These are phyloP conservation scores for Pegea sp. DNA, from an alignment of 23 tunicate genomes.

Conservation along the genomic window DNA sequence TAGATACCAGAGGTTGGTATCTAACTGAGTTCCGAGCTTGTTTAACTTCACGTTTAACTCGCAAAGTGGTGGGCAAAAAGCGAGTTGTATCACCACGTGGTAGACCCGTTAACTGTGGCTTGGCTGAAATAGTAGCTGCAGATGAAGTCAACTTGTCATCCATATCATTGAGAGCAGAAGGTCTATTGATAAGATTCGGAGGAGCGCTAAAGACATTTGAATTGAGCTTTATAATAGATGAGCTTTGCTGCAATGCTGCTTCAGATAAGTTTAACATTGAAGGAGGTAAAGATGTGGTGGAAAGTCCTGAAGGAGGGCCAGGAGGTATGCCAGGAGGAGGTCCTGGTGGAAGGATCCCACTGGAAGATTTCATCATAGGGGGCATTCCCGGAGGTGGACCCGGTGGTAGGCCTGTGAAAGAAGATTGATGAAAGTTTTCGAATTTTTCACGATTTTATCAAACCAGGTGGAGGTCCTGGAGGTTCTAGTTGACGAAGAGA, in stretches of 20 bases:
- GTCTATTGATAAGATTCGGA: conserved; percentile 62
- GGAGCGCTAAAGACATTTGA: conserved; percentile 76
- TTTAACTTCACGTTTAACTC: conserved; percentile 23
- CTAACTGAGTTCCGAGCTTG: neutral
- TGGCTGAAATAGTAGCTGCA: conserved; percentile 53
- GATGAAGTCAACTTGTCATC: conserved; percentile 22
- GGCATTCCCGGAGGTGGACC: conserved; percentile 90
- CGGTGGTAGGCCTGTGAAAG: conserved; percentile 73
- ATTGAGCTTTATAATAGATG: conserved; percentile 17
- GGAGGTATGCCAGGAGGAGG: conserved; percentile 92
- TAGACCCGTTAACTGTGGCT: conserved; percentile 50
- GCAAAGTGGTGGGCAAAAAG: conserved; percentile 81
- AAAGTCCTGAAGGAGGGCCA: conserved; percentile 19
- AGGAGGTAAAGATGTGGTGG: no score
- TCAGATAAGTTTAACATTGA: no score
- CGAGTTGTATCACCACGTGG: conserved; percentile 56
- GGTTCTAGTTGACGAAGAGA: conserved; percentile 20
- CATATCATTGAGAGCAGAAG: conserved; percentile 12
- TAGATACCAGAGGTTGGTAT: neutral
- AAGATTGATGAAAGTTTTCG: no score
- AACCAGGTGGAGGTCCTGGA: conserved; percentile 89
- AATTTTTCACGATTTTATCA: neutral
- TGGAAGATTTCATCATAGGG: conserved; percentile 26
- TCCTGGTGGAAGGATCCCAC: conserved; percentile 58
- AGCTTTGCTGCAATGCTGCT: no score